Conservation (phyloP, 1,140 invertebrate species). For the Neodiprion lecontei region DNA sequence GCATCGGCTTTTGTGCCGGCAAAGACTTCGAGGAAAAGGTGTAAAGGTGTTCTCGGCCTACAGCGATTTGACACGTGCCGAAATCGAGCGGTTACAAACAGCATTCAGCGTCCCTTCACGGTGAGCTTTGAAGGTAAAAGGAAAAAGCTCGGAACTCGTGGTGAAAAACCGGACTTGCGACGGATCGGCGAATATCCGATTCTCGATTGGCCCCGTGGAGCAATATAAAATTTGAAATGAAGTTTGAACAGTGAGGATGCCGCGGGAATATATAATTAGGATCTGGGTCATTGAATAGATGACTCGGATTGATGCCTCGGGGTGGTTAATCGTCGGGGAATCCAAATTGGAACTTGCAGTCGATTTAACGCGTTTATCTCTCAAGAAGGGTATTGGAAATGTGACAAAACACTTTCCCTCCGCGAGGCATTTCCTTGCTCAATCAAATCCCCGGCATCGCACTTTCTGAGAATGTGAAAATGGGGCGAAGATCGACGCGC, state of each 20-base stretch:
- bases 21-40: no score
- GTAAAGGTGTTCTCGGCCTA: no score
- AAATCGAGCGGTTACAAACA: no score
- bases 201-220: neutral
- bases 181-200: neutral
- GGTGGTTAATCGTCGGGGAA: neutral
- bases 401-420: neutral
- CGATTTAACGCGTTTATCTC: neutral
- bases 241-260: neutral
- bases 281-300: constrained; percentile 1
- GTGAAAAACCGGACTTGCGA: neutral
- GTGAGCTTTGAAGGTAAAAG: no score
- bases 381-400: neutral
- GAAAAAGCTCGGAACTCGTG: no score
- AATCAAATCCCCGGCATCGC: neutral
- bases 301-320: neutral
- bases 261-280: neutral
- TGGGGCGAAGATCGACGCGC: neutral
- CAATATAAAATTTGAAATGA: no score
- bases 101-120: no score
- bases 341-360: neutral
- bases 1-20: no score
- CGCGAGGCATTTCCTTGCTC: no score
- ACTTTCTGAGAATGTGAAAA: neutral
- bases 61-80: no score